Evolutionary conservation across 2,113 vertebrate genomes (phyloP).

Genomic region (Turdus rufiventris): DNA sequence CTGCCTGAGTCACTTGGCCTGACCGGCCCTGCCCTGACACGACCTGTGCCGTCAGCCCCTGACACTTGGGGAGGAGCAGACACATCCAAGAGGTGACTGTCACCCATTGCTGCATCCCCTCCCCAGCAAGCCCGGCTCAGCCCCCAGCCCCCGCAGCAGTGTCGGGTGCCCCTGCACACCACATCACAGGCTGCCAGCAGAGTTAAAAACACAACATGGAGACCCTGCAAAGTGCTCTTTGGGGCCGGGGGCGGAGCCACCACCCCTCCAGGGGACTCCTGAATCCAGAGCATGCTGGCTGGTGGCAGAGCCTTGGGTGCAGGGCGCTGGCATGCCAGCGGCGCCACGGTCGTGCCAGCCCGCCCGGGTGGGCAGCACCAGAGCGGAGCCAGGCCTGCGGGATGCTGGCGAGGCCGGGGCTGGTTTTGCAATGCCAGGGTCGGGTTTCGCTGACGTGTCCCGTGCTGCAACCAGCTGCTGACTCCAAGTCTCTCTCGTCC

Average conservation of each 20-base stretch:
- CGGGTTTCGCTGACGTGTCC: conserved; percentile 74
- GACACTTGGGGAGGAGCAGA: neutral
- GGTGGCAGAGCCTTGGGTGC: neutral
- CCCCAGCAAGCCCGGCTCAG: neutral
- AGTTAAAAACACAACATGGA: neutral
- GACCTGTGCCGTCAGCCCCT: neutral
- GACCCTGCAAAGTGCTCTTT: neutral
- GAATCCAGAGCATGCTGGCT: neutral
- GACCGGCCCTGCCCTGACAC: neutral
- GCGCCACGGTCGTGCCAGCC: neutral
- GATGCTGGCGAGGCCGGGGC: conserved; percentile 2
- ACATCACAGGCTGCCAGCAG: neutral
- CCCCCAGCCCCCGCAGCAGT: neutral
- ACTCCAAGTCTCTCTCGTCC: conserved; percentile 26
- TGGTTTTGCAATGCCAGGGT: conserved; percentile 68
- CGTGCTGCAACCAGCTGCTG: conserved; percentile 42
- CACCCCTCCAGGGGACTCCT: neutral
- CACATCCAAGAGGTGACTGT: neutral
- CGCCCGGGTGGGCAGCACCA: neutral
- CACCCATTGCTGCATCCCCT: neutral
- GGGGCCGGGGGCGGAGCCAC: neutral
- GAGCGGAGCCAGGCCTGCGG: neutral
- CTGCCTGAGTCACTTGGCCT: conserved; percentile 44
- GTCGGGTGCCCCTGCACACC: rapidly evolving
- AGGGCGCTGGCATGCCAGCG: rapidly evolving